Percentiles rank a stretch among this genome's conserved stretches.
These are phyloP conservation scores for Apodemus agrarius DNA, from an alignment of 2,797 vertebrate genomes.

Conservation along the genomic window DNA sequence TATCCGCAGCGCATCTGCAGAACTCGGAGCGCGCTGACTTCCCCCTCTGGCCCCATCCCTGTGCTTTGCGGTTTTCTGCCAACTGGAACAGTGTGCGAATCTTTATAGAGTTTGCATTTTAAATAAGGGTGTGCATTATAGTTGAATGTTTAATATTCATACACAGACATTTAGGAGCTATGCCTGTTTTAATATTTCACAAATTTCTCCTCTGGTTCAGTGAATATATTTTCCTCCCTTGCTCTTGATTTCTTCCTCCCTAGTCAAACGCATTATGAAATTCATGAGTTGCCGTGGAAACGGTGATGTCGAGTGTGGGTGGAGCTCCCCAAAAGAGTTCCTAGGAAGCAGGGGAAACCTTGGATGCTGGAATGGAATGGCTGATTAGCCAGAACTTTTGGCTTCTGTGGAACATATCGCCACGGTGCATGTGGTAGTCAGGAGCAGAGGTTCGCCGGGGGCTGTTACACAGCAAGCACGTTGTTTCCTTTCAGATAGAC, in stretches of 20 bases:
- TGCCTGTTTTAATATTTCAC: not conserved
- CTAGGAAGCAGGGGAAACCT: slow-evolving; percentile 16
- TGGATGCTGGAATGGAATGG: slow-evolving; percentile 8
- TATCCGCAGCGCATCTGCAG: not conserved
- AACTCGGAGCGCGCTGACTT: not conserved
- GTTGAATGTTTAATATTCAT: not conserved
- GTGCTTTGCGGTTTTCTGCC: not conserved
- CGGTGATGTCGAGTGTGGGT: slow-evolving; percentile 59
- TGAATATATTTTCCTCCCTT: not conserved
- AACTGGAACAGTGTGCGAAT: not conserved
- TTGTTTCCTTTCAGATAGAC: slow-evolving; percentile 17
- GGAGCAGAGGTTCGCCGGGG: not conserved
- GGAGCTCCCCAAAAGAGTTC: slow-evolving; percentile 60
- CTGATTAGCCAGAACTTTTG: slow-evolving; percentile 45
- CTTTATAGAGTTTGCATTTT: not conserved
- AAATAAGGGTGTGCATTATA: not conserved
- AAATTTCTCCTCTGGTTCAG: not conserved
- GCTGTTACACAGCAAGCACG: slow-evolving; percentile 4
- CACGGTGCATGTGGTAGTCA: not conserved
- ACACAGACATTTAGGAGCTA: not conserved
- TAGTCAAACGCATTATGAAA: slow-evolving; percentile 53
- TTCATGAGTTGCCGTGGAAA: slow-evolving; percentile 77
- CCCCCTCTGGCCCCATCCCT: not conserved
- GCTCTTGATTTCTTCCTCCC: slow-evolving; percentile 27
- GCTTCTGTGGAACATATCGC: not conserved